phyloP scores from a whole-genome alignment of 1,140 invertebrate genomes.

The Aleiodes sp. region DNA sequence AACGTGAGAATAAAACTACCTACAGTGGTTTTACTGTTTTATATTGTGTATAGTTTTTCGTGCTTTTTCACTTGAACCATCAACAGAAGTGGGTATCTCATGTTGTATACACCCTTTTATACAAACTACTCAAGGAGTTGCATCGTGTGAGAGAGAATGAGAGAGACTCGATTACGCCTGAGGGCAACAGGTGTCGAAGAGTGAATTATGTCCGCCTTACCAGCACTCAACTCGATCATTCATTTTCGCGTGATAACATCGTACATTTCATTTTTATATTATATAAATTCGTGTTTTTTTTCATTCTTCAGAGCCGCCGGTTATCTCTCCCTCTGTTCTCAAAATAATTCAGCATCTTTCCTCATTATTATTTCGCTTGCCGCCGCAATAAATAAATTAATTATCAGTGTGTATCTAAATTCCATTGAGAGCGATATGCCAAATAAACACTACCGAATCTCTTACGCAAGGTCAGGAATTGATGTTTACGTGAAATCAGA shows the following conservation, averaged over 20 bases:
- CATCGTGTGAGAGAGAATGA: not conserved
- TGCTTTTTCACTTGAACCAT: not conserved
- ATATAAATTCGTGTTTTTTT: not conserved
- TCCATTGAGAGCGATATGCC: not conserved
- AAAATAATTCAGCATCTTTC: not conserved
- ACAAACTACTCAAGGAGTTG: slow-evolving; percentile 5
- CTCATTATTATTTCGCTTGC: not conserved
- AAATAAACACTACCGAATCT: not conserved
- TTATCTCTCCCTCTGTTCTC: not conserved
- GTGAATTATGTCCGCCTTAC: slow-evolving; percentile 31
- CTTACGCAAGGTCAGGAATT: slow-evolving; percentile 32
- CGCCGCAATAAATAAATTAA: not conserved
- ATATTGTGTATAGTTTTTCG: not conserved
- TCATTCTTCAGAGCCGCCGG: not conserved
- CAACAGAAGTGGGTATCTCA: slow-evolving; percentile 8
- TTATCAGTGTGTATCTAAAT: not conserved
- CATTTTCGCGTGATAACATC: slow-evolving; percentile 28
- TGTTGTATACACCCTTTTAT: slow-evolving; percentile 5
- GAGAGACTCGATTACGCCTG: slow-evolving; percentile 21
- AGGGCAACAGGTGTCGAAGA: slow-evolving; percentile 31
- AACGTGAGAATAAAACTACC: slow-evolving; percentile 5
- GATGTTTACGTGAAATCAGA: not conserved
- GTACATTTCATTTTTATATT: slow-evolving; percentile 12
- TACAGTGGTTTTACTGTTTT: slow-evolving; percentile 3
- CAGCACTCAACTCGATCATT: slow-evolving; percentile 17